Evolutionary conservation across 2,888 invertebrate species (phyloP).

Genomic region (Myopa testacea): DNA sequence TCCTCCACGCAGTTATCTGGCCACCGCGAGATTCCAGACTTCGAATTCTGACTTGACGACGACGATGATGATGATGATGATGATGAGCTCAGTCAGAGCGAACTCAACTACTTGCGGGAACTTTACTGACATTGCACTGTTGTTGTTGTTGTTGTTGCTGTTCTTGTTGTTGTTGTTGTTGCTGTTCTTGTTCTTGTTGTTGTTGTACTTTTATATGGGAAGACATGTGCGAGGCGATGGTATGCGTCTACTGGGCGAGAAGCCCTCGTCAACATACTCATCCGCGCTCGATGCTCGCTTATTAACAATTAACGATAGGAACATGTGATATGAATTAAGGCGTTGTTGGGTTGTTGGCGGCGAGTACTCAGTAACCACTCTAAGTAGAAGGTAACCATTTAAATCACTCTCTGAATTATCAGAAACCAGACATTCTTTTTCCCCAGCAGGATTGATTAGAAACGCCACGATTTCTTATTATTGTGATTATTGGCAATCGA

Average conservation of each 20-base stretch:
- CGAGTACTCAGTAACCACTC: slow-evolving; percentile 26
- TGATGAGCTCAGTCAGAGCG: not conserved
- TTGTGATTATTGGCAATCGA: too few relatives aligned
- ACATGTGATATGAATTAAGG: slow-evolving; percentile 16
- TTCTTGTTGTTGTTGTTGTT: not conserved
- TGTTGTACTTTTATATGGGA: slow-evolving; percentile 17
- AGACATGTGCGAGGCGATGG: slow-evolving; percentile 20
- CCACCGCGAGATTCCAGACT: slow-evolving; percentile 25
- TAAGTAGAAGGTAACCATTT: not conserved
- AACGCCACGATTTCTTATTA: too few relatives aligned
- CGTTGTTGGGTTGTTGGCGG: not conserved
- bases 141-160: not conserved
- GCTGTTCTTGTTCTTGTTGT: not conserved
- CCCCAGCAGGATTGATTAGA: too few relatives aligned
- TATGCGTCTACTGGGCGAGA: slow-evolving; percentile 23
- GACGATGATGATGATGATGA: not conserved
- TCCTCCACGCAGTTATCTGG: slow-evolving; percentile 35
- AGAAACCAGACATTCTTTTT: too few relatives aligned
- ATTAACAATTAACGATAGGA: slow-evolving; percentile 38
- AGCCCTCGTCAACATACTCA: slow-evolving; percentile 28
- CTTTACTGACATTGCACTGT: not conserved
- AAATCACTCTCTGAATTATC: too few relatives aligned
- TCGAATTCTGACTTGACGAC: slow-evolving; percentile 33
- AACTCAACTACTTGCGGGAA: slow-evolving; percentile 21
- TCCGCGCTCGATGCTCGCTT: slow-evolving; percentile 15